Evolutionary conservation across 2,113 vertebrate species (phyloP).

Genomic region (Vicugna pacos): DNA sequence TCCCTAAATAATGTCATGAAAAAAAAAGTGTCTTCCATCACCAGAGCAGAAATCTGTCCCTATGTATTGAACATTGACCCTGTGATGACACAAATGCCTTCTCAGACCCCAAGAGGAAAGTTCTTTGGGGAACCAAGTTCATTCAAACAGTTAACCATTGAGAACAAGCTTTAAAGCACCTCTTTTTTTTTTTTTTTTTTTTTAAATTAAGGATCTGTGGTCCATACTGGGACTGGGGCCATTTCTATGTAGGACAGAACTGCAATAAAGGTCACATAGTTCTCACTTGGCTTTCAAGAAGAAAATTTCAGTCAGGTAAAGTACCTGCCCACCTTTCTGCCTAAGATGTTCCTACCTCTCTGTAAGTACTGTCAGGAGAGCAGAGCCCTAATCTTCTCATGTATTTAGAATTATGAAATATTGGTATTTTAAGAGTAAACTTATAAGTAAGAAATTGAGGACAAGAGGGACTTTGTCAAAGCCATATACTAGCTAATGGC

Average conservation of each 20-base stretch:
- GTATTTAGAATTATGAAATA: constrained; percentile 41
- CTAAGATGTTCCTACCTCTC: background rate
- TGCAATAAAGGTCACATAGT: background rate
- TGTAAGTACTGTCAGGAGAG: background rate
- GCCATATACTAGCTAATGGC: background rate
- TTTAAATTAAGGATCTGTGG: background rate
- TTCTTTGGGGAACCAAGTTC: background rate
- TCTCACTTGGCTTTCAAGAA: background rate
- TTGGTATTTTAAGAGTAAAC: constrained; percentile 43
- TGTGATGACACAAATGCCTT: background rate
- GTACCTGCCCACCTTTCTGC: background rate
- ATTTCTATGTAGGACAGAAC: background rate
- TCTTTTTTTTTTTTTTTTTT: background rate
- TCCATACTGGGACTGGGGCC: background rate
- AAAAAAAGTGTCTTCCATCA: background rate
- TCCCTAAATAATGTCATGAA: background rate
- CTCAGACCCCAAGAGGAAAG: background rate
- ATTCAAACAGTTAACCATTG: background rate
- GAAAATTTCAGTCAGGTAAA: constrained; percentile 11
- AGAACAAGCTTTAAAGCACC: background rate
- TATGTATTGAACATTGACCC: background rate
- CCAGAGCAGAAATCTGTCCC: background rate
- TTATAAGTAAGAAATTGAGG: background rate
- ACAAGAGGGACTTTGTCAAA: background rate
- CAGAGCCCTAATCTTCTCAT: background rate